Conservation (phyloP, 2,113 vertebrate genomes). For the Callipepla californica region DNA sequence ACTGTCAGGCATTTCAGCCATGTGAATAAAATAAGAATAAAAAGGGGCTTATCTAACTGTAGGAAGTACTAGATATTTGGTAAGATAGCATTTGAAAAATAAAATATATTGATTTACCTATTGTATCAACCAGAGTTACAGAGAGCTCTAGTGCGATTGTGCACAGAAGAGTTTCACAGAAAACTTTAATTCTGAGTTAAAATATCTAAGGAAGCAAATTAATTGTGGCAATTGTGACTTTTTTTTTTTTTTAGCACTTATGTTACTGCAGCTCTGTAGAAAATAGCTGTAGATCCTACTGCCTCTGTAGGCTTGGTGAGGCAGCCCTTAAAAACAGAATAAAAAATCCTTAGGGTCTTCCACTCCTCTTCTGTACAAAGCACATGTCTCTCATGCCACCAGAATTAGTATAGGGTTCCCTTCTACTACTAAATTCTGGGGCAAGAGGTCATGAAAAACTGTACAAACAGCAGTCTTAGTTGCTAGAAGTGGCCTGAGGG, state of each 20-base stretch:
- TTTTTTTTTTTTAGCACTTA: background rate
- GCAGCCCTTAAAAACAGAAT: background rate
- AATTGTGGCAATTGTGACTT: background rate
- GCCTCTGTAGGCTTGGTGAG: background rate
- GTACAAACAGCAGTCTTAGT: background rate
- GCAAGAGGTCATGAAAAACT: background rate
- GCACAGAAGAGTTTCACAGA: background rate
- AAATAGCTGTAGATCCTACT: constrained; percentile 20
- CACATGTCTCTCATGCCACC: fast-evolving
- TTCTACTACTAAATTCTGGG: background rate
- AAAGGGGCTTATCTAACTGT: background rate
- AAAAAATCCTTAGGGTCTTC: background rate
- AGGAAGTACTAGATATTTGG: background rate
- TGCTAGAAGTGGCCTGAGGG: background rate
- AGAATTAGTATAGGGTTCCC: background rate
- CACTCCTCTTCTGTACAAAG: background rate
- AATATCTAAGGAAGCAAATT: background rate
- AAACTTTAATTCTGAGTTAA: constrained; percentile 33
- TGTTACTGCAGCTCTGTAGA: constrained; percentile 1
- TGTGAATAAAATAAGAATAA: background rate
- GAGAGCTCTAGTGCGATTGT: background rate
- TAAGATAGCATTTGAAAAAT: background rate
- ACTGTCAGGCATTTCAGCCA: background rate
- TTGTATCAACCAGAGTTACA: background rate
- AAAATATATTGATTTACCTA: background rate